phyloP scores from a whole-genome alignment of 2,113 vertebrate genomes.

The Chelonoidis abingdonii region DNA sequence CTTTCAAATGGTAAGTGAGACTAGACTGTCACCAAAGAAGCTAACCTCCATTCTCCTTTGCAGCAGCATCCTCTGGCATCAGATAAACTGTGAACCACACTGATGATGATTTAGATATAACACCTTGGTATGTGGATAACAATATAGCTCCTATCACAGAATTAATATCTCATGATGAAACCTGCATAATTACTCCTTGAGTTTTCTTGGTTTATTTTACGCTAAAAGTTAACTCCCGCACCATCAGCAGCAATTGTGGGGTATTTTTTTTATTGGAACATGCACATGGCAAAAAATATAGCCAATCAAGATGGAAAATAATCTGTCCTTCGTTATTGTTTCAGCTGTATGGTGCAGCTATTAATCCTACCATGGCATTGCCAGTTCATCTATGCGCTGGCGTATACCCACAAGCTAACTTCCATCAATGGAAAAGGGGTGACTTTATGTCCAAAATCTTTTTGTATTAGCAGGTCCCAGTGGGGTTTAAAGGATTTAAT shows the following conservation, averaged over 20 bases:
- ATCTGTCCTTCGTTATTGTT: neutral
- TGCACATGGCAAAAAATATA: neutral
- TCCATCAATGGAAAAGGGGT: neutral
- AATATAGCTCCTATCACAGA: neutral
- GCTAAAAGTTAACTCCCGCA: neutral
- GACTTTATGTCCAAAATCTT: neutral
- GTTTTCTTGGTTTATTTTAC: neutral
- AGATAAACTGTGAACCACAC: neutral
- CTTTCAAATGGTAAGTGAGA: neutral
- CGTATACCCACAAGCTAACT: neutral
- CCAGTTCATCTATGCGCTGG: neutral
- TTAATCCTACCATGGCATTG: neutral
- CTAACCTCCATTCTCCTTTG: neutral
- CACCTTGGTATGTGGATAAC: neutral
- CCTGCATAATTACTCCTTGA: neutral
- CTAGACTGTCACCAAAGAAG: neutral
- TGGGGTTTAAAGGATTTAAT: neutral
- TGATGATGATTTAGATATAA: neutral
- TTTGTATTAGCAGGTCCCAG: neutral
- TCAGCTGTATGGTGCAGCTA: neutral
- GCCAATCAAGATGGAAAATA: neutral
- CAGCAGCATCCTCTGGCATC: neutral
- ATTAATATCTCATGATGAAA: neutral
- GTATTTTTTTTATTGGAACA: too few relatives aligned
- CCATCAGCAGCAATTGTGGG: neutral